Evolutionary conservation across 2,888 invertebrate genomes (phyloP).

Genomic region (Colletes collaris): DNA sequence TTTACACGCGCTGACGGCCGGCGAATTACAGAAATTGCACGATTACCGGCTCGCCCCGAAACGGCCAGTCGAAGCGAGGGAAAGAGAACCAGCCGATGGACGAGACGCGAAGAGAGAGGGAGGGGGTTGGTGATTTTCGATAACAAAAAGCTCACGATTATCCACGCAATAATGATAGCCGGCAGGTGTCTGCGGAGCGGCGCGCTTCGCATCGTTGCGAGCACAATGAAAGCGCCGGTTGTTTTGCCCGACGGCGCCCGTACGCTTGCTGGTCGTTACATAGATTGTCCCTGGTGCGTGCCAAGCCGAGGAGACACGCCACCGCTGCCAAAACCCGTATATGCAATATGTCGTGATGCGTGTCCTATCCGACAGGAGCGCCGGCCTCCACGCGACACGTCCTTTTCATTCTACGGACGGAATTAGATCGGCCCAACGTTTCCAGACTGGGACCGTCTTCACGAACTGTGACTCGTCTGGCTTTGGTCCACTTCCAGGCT

Average conservation of each 20-base stretch:
- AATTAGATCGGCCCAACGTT: conserved; percentile 15
- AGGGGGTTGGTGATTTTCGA: conserved; percentile 66
- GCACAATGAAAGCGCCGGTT: conserved; percentile 73
- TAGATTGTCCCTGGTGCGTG: conserved; percentile 71
- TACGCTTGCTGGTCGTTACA: conserved; percentile 62
- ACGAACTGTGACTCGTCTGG: background rate
- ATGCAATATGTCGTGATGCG: conserved; percentile 79
- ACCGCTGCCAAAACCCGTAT: conserved; percentile 60
- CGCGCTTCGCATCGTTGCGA: conserved; percentile 62
- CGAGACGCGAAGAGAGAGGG: conserved; percentile 1
- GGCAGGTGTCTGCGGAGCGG: conserved; percentile 79
- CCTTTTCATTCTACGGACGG: conserved; percentile 4
- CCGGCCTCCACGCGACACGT: conserved; percentile 44
- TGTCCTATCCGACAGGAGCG: conserved; percentile 45
- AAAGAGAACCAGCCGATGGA: background rate
- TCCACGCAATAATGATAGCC: conserved; percentile 76
- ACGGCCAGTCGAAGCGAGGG: conserved; percentile 32
- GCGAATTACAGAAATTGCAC: conserved; percentile 68
- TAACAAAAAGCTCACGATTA: conserved; percentile 79
- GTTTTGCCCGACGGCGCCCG: conserved; percentile 64
- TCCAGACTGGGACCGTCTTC: conserved; percentile 7
- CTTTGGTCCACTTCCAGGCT: background rate
- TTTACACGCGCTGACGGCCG: conserved; percentile 50
- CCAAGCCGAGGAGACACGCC: conserved; percentile 66
- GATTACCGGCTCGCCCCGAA: conserved; percentile 53